Conservation (phyloP, 2,888 invertebrate species). For the Frankliniella intonsa region DNA sequence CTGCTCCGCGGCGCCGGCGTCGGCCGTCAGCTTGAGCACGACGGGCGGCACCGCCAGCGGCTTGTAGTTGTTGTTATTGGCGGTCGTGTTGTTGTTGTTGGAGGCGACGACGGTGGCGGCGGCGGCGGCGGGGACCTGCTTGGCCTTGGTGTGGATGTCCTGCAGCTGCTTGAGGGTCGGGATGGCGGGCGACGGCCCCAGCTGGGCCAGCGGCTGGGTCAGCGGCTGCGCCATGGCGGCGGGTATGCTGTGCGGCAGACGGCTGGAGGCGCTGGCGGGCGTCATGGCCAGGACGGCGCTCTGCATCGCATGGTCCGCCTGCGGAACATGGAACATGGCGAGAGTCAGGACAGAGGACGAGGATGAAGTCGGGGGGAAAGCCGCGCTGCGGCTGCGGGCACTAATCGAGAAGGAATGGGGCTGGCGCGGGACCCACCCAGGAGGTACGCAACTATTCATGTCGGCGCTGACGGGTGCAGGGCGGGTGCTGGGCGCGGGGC, state of each 20-base stretch:
- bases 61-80: not conserved
- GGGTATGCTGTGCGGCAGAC: too few species aligned
- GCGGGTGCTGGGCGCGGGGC: not conserved
- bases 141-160: not conserved
- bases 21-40: not conserved
- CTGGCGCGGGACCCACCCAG: too few species aligned
- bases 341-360: not conserved
- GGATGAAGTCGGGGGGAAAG: too few species aligned
- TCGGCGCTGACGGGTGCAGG: too few species aligned
- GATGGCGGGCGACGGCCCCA: not conserved
- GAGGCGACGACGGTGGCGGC: not conserved
- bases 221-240: too few species aligned
- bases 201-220: too few species aligned
- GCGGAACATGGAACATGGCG: not conserved
- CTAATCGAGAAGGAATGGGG: too few species aligned
- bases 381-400: too few species aligned
- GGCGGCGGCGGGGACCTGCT: not conserved
- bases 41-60: not conserved
- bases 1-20: not conserved
- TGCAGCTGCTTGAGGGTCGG: conserved; percentile 21
- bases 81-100: not conserved
- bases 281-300: not conserved
- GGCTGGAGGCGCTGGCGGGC: too few species aligned
- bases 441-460: too few species aligned
- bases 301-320: conserved; percentile 6